phyloP scores from a whole-genome alignment of 2,113 vertebrate species.

The Equus quagga region DNA sequence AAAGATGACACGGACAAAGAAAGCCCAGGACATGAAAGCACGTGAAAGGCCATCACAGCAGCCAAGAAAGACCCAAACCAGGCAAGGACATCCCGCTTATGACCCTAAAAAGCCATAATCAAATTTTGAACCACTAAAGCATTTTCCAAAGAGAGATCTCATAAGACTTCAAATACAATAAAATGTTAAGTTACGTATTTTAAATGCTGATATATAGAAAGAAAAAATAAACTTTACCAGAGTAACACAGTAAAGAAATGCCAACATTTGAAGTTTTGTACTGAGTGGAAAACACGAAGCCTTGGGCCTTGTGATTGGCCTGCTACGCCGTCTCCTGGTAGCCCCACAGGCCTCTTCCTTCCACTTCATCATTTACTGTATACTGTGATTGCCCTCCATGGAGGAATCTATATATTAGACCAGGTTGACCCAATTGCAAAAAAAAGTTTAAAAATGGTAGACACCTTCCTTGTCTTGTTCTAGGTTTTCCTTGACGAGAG shows the following conservation, averaged over 20 bases:
- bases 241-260: neutral
- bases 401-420: neutral
- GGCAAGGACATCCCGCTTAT: neutral
- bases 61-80: neutral
- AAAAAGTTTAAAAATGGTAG: neutral
- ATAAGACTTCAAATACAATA: neutral
- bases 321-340: neutral
- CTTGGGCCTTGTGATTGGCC: neutral
- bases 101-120: neutral
- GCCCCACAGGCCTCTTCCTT: too few relatives aligned
- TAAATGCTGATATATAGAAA: neutral
- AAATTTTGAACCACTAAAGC: neutral
- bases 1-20: neutral
- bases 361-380: neutral
- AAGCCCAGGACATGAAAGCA: neutral
- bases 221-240: neutral
- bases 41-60: neutral
- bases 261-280: neutral
- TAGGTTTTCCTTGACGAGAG: neutral
- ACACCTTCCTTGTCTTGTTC: neutral
- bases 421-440: neutral
- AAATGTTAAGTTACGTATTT: neutral
- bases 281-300: neutral
- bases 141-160: neutral
- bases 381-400: neutral